Conservation (phyloP, 2,113 vertebrate genomes). For the Zeus faber region DNA sequence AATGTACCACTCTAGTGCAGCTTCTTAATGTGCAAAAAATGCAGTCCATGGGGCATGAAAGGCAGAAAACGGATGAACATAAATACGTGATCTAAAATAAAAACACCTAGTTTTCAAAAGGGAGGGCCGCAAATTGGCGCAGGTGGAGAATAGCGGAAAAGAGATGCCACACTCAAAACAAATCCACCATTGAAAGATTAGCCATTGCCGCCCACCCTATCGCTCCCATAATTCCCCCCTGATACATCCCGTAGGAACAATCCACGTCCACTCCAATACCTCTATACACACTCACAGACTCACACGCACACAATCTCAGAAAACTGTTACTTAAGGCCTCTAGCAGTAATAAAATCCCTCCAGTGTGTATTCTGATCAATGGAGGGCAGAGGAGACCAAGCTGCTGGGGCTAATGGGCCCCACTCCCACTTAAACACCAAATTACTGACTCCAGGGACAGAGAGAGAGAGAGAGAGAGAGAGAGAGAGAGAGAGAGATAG, state of each 20-base stretch:
- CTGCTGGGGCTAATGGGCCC: slow-evolving; percentile 84
- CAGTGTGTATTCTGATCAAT: slow-evolving; percentile 88
- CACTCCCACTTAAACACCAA: slow-evolving; percentile 80
- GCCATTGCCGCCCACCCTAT: neutral
- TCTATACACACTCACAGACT: neutral
- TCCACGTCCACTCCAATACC: neutral
- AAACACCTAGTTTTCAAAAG: too few relatives aligned
- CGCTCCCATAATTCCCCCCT: neutral
- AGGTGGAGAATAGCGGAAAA: too few relatives aligned
- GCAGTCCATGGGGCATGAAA: too few relatives aligned
- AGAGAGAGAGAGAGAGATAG: slow-evolving; percentile 5
- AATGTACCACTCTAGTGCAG: too few relatives aligned
- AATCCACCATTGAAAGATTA: neutral
- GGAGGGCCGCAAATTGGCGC: too few relatives aligned
- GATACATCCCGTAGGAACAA: neutral
- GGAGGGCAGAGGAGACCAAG: slow-evolving; percentile 79
- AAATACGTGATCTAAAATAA: too few relatives aligned
- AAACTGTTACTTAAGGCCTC: slow-evolving; percentile 1
- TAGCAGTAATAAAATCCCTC: slow-evolving; percentile 78
- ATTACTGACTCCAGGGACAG: slow-evolving; percentile 75
- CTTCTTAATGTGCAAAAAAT: too few relatives aligned
- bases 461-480: slow-evolving; percentile 31
- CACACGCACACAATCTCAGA: neutral
- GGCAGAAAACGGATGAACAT: too few relatives aligned
- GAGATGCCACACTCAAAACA: neutral